A percentile compares a stretch with the other conserved stretches of the same genome.
phyloP scores from a whole-genome alignment of 2,888 invertebrate species.

The Agrochola lychnidis region DNA sequence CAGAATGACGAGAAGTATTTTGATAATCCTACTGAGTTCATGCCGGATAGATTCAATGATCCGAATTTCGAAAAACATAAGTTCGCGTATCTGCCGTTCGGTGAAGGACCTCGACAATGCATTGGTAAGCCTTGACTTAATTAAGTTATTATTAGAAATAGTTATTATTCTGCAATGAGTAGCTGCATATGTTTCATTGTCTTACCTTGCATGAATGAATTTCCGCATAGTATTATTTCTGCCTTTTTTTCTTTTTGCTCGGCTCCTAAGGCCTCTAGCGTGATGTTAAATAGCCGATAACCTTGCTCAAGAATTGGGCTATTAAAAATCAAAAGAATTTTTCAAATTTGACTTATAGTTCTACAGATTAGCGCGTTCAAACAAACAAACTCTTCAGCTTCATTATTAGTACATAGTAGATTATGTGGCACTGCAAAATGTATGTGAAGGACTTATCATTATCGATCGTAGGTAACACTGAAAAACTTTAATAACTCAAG shows the following conservation, averaged over 20 bases:
- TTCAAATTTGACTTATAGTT: too few relatives aligned
- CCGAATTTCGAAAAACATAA: constrained; percentile 63
- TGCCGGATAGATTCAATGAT: constrained; percentile 75
- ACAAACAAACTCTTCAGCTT: too few relatives aligned
- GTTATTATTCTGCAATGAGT: not conserved
- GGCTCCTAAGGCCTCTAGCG: too few relatives aligned
- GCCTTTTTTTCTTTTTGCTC: too few relatives aligned
- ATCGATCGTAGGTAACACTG: not conserved
- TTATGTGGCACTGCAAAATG: not conserved
- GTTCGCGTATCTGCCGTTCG: constrained; percentile 79
- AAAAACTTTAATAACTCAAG: not conserved
- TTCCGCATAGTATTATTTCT: too few relatives aligned
- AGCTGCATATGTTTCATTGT: not conserved
- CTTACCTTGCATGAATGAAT: not conserved
- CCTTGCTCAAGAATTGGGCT: too few relatives aligned
- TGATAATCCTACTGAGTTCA: constrained; percentile 75
- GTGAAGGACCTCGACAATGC: constrained; percentile 80
- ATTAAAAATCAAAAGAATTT: too few relatives aligned
- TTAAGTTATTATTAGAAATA: not conserved
- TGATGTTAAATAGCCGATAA: too few relatives aligned
- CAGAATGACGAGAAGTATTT: constrained; percentile 81
- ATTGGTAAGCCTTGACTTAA: constrained; percentile 73
- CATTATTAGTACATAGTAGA: too few relatives aligned
- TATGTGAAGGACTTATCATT: not conserved
- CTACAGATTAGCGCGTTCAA: too few relatives aligned